Evolutionary conservation across 1,140 invertebrate genomes (phyloP), one percentile per base, ranked within the genome.

Genomic region (Penaeus chinensis): DNA sequence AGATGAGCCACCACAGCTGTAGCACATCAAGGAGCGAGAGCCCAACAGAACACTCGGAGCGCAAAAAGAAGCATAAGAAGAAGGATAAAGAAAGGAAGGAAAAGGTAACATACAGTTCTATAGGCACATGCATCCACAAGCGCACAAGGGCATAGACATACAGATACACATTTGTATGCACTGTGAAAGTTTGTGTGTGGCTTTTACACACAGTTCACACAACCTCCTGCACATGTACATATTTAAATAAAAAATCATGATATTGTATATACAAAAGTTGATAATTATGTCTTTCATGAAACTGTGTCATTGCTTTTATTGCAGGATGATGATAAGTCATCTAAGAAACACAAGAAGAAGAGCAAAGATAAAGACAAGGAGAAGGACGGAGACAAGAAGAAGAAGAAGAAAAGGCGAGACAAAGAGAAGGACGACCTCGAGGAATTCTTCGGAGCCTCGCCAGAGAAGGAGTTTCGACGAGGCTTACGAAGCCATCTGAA

Each of bases 291-390:
- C 37, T 42, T 42, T 8, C 37, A 62, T 32, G 27, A 78, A 47
- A 78, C 8, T 32, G 42, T 42, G 63, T n/a, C 60, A 1, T 89
- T 61, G 10, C 78, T 90, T 71, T 77, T 78, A 62, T 93, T 92
- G 82, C 89, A 95, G 94, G 91, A 91, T 82, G 94, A 95, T 83
- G 94, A 94, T 3, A 94, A 94, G 89, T 91, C 93, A 11, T 93
- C 93, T 54, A 93, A 92, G 81, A 93, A 92, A 86, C 91, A 90
- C 27, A 91, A 91, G 78, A 91, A 92, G 78, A 92, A 91, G 80
- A 88, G 84, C 60, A 91, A 91, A 79, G 88, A 91, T 65, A 91
- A 91, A 78, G 90, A 92, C 42, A 92, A 91, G 92, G 92, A 91
- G 90, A 92, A 92, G 91, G 93, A 93, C 93, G 93, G 90, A 92